Evolutionary conservation across 1,140 invertebrate genomes (phyloP).

Genomic region (Holcopasites calliopsidis): DNA sequence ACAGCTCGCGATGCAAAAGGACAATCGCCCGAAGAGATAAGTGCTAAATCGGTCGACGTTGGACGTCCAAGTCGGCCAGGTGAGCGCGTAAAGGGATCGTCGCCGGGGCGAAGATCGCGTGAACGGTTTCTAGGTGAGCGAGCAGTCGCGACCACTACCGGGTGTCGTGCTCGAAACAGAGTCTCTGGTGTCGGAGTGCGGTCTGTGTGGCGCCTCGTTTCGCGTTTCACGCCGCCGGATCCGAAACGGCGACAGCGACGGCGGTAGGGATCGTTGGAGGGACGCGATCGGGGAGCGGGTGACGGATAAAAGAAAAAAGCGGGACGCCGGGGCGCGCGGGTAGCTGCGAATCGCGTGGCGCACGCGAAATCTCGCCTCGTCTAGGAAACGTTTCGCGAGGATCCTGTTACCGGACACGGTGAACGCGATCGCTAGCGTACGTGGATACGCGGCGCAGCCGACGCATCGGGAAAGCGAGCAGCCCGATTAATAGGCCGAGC

Average conservation of each 20-base stretch:
- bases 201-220: slow-evolving; percentile 55
- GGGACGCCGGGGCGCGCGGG: not conserved
- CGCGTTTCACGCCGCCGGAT: slow-evolving; percentile 49
- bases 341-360: slow-evolving; percentile 55
- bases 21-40: no score
- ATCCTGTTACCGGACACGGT: slow-evolving; percentile 66
- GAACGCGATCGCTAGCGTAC: not conserved
- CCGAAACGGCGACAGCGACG: not conserved
- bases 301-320: slow-evolving; percentile 29
- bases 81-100: slow-evolving; percentile 43
- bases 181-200: slow-evolving; percentile 56
- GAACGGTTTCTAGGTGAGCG: slow-evolving; percentile 68
- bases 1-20: no score
- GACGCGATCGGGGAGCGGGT: not conserved
- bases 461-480: slow-evolving; percentile 70
- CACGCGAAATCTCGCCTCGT: slow-evolving; percentile 59
- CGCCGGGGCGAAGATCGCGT: slow-evolving; percentile 53
- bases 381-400: slow-evolving; percentile 61
- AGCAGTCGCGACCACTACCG: slow-evolving; percentile 63
- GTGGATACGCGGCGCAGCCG: not conserved
- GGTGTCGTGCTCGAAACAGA: slow-evolving; percentile 62
- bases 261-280: not conserved
- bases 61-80: not conserved
- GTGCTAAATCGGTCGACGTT: slow-evolving; percentile 2
- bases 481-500: slow-evolving; percentile 59